phyloP scores from a whole-genome alignment of 1,140 invertebrate genomes.

The Goniozus legneri region DNA sequence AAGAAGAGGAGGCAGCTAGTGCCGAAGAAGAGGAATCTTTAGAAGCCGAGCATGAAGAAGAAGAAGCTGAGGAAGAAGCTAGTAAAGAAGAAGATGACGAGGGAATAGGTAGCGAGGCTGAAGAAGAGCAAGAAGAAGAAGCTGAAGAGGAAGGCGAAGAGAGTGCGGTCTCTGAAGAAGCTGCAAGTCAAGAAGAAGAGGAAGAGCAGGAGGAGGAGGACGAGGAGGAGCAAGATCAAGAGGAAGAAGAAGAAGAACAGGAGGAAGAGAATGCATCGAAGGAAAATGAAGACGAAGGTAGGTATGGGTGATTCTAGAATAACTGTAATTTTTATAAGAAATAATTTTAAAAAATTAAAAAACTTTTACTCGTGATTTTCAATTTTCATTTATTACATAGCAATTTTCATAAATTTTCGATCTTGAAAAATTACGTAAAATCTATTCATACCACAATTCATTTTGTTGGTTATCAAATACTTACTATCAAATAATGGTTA shows the following conservation, averaged over 20 bases:
- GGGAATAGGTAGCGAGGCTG: slow-evolving; percentile 3
- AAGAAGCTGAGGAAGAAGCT: slow-evolving; percentile 1
- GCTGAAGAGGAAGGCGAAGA: slow-evolving; percentile 12
- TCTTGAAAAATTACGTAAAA: too few species aligned
- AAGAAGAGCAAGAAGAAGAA: slow-evolving; percentile 1
- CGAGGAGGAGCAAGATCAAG: slow-evolving; percentile 13
- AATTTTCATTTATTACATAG: too few species aligned
- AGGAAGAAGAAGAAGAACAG: slow-evolving; percentile 31
- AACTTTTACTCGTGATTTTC: too few species aligned
- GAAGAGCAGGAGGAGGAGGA: slow-evolving; percentile 37
- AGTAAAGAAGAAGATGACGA: slow-evolving; percentile 27
- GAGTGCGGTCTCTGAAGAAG: slow-evolving; percentile 19
- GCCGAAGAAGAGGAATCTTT: slow-evolving; percentile 13
- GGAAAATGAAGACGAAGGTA: too few species aligned
- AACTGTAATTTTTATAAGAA: too few species aligned
- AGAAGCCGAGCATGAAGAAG: slow-evolving; percentile 13
- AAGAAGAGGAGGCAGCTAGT: slow-evolving; percentile 22
- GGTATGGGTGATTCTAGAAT: too few species aligned
- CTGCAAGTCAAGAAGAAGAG: slow-evolving; percentile 27
- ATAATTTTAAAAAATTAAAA: too few species aligned
- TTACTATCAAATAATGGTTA: too few species aligned
- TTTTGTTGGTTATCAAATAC: too few species aligned
- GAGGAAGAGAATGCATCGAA: slow-evolving; percentile 26
- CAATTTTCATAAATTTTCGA: too few species aligned
- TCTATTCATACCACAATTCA: too few species aligned